phyloP scores from a whole-genome alignment of 92 coral and sea anemone genomes.

The Pocillopora grandis region DNA sequence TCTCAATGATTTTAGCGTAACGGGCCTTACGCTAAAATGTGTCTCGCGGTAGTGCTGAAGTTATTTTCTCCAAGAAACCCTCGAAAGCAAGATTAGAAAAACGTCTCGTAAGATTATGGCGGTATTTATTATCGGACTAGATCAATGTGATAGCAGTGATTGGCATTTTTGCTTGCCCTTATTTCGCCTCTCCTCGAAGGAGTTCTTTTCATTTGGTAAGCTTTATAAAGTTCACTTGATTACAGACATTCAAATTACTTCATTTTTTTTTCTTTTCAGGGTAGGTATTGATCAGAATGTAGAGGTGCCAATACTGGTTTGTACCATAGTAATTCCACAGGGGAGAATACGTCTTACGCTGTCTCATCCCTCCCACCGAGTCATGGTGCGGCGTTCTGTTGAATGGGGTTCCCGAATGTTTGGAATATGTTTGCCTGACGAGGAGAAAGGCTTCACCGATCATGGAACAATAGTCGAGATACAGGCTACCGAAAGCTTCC shows the following conservation, averaged over 20 bases:
- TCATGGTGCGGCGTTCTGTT: slow-evolving; percentile 10
- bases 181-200: no score
- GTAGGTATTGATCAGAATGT: slow-evolving; percentile 17
- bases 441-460: slow-evolving; percentile 14
- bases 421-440: slow-evolving; percentile 12
- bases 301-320: slow-evolving; percentile 25
- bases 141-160: no score
- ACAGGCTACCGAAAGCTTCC: slow-evolving; percentile 18
- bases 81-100: no score
- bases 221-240: no score
- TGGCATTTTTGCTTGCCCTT: no score
- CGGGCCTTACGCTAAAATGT: no score
- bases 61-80: no score
- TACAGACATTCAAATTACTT: background rate
- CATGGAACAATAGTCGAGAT: slow-evolving; percentile 15
- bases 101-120: no score
- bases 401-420: slow-evolving; percentile 26
- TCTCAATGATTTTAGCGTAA: no score
- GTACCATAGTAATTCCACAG: background rate
- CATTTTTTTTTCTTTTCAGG: background rate
- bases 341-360: background rate
- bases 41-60: no score
- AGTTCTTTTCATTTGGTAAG: no score
- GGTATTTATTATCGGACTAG: no score
- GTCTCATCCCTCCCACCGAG: background rate